phyloP scores from a whole-genome alignment of 2,888 invertebrate genomes.

The Hedychridium roseum region DNA sequence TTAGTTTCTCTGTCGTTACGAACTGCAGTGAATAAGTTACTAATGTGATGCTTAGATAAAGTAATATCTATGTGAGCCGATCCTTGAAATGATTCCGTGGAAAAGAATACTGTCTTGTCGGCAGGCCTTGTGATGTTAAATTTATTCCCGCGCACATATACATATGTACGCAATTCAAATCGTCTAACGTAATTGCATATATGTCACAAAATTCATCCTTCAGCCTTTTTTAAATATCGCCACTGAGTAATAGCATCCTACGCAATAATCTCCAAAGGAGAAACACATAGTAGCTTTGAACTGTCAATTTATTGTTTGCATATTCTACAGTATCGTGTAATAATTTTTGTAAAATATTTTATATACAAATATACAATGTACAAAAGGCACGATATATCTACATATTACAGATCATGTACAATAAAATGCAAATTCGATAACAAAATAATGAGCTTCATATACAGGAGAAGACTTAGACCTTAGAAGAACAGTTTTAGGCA shows the following conservation, averaged over 20 bases:
- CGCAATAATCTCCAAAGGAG: too few relatives aligned
- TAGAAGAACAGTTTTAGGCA: constrained; percentile 16
- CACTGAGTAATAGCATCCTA: too few relatives aligned
- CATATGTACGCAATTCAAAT: too few relatives aligned
- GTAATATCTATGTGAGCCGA: constrained; percentile 16
- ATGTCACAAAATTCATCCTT: too few relatives aligned
- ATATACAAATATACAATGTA: constrained; percentile 63
- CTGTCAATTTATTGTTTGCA: constrained; percentile 55
- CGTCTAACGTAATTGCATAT: too few relatives aligned
- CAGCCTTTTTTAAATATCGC: too few relatives aligned
- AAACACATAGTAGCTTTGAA: too few relatives aligned
- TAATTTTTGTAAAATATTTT: constrained; percentile 60
- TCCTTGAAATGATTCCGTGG: too few relatives aligned
- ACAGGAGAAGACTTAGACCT: constrained; percentile 16
- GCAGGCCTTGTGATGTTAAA: too few relatives aligned
- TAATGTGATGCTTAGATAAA: constrained; percentile 59
- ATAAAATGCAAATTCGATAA: constrained; percentile 51
- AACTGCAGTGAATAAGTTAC: constrained; percentile 41
- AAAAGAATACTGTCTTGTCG: too few relatives aligned
- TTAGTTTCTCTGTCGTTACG: constrained; percentile 33
- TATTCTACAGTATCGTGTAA: constrained; percentile 56
- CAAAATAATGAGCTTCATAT: constrained; percentile 44
- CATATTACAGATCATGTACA: constrained; percentile 59
- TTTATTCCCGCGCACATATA: too few relatives aligned
- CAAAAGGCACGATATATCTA: constrained; percentile 63